Base-by-base conservation (phyloP, 2,797 vertebrate genomes). In the Bufotes viridis region DNA sequence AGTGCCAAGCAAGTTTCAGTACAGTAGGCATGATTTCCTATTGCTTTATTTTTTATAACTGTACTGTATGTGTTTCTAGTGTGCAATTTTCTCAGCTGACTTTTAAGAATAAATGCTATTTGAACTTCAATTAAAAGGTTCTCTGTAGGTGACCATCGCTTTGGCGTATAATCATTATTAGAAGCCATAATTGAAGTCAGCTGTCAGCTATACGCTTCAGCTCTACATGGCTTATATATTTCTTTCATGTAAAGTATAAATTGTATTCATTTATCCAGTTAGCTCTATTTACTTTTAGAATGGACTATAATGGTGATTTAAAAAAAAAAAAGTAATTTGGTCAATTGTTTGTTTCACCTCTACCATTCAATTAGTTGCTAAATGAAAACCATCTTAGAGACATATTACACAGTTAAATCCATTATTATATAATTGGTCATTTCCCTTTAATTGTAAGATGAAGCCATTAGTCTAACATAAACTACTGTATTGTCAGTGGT, bases 21-120 rank as follows among this genome's bases (percentile, higher is more conserved):
- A 75, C 83, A 75, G 57, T 60, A 76, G 76, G 60, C 60, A 78
- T 85, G 51, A 78, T 85, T 78, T 76, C 83, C 18, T 65, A 63
- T 26, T 76, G 14, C 58, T 18, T 57, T 61, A 72, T 83, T 83
- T 57, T 72, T 83, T 24, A 53, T 78, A 83, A 72, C 65, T 34
- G 7, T 42, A 11, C 58, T 82, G 57, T 57, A 18, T 82, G 63
- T 65, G 63, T 84, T 86, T 86, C 75, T 58, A 78, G 51, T 67
- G 57, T 78, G 42, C 53, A 78, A 86, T 86, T 86, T 86, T 79
- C 84, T 49, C 34, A 55, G 51, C 42, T 53, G 61, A 57, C 60
- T 65, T 86, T 86, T 67, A 79, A 86, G 78, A 79, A 86, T 79
- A 86, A 75, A 86, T 86, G 79, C 55, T 53, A 79, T 86, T 86